phyloP scores from a whole-genome alignment of 2,888 invertebrate genomes.

The Yponomeuta plumbellus region DNA sequence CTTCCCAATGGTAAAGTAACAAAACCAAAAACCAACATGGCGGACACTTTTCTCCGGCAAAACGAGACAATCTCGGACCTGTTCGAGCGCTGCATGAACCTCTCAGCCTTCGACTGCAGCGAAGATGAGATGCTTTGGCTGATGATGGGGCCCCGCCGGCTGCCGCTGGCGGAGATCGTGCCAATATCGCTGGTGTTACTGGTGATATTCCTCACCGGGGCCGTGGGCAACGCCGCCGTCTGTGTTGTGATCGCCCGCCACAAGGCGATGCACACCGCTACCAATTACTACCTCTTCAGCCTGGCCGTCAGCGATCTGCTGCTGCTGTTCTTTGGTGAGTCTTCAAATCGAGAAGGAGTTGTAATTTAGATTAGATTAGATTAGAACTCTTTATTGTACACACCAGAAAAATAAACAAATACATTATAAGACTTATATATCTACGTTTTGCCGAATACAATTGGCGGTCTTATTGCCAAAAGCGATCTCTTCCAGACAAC shows the following conservation, averaged over 20 bases:
- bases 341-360: too few species aligned
- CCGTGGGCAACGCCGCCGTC: slow-evolving; percentile 89
- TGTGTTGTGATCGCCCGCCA: slow-evolving; percentile 90
- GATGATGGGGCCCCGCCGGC: slow-evolving; percentile 78
- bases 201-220: slow-evolving; percentile 87
- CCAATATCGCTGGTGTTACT: slow-evolving; percentile 83
- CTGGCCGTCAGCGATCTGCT: slow-evolving; percentile 91
- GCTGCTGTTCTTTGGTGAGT: slow-evolving; percentile 88
- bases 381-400: too few species aligned
- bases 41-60: slow-evolving; percentile 40
- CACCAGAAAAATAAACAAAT: too few species aligned
- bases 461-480: too few species aligned
- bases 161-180: slow-evolving; percentile 74
- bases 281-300: slow-evolving; percentile 94
- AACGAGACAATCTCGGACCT: slow-evolving; percentile 50
- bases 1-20: not conserved
- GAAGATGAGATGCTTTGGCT: slow-evolving; percentile 77
- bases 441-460: too few species aligned
- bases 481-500: too few species aligned
- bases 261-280: slow-evolving; percentile 90
- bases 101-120: slow-evolving; percentile 72
- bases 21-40: slow-evolving; percentile 30
- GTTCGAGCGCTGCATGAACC: slow-evolving; percentile 58
- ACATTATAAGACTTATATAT: too few species aligned
- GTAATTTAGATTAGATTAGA: too few species aligned